These are phyloP conservation scores for Sinocyclocheilus anshuiensis DNA, from an alignment of 2,113 vertebrate genomes.

Conservation along the genomic window DNA sequence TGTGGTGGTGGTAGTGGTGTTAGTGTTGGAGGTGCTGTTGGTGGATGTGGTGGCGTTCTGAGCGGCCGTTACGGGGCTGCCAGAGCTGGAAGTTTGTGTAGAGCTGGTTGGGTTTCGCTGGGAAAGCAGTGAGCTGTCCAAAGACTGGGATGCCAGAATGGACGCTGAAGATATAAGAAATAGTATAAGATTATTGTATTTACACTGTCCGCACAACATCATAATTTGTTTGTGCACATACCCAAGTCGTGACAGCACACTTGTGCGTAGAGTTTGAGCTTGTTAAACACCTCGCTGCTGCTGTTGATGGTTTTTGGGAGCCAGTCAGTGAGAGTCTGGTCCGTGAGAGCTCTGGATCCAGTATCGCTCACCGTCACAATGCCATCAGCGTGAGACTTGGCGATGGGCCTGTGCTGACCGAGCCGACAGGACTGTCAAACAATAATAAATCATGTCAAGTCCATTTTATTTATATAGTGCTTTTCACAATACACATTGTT, in stretches of 20 bases:
- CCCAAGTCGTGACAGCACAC: slow-evolving; percentile 93
- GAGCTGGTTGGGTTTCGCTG: slow-evolving; percentile 84
- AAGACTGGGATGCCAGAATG: slow-evolving; percentile 89
- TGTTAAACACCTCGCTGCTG: slow-evolving; percentile 89
- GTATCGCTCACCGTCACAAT: slow-evolving; percentile 88
- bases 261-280: slow-evolving; percentile 95
- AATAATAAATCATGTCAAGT: not conserved
- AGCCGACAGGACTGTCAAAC: slow-evolving; percentile 87
- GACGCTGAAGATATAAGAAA: slow-evolving; percentile 78
- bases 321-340: slow-evolving; percentile 93
- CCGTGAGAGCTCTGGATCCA: slow-evolving; percentile 84
- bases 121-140: slow-evolving; percentile 90
- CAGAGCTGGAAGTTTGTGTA: slow-evolving; percentile 70
- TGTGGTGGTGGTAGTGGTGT: slow-evolving; percentile 73
- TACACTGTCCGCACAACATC: not conserved
- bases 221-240: slow-evolving; percentile 53
- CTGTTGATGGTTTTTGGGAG: slow-evolving; percentile 88
- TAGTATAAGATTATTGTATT: not conserved
- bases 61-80: slow-evolving; percentile 76
- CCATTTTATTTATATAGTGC: not conserved
- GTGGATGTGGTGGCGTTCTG: slow-evolving; percentile 79
- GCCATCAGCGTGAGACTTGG: slow-evolving; percentile 87
- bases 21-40: slow-evolving; percentile 76
- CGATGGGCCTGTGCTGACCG: slow-evolving; percentile 94
- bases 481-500: not conserved